Percentiles rank a stretch among this genome's conserved stretches.
Evolutionary conservation across 2,113 vertebrate species (phyloP).

Genomic region (Peucedramus taeniatus): DNA sequence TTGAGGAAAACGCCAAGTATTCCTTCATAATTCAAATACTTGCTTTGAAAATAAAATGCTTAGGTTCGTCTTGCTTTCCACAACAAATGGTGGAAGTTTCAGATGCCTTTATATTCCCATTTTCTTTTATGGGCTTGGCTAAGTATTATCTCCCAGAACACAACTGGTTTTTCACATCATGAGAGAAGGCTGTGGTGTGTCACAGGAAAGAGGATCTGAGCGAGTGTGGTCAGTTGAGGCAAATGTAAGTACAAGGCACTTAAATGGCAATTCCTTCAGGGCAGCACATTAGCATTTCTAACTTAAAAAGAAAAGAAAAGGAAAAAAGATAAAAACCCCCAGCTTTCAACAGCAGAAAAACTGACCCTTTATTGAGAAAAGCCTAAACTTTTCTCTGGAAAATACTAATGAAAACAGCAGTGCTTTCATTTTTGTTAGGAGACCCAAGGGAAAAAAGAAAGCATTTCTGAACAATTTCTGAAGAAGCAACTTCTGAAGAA

Average conservation of each 20-base stretch:
- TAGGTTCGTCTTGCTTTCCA: neutral
- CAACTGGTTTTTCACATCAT: neutral
- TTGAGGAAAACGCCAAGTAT: slow-evolving; percentile 1
- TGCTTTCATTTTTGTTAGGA: neutral
- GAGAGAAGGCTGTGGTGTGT: neutral
- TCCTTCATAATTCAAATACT: slow-evolving; percentile 5
- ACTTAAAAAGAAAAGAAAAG: neutral
- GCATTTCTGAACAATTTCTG: neutral
- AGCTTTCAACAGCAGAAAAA: neutral
- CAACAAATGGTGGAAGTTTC: neutral
- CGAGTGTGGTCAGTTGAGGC: neutral
- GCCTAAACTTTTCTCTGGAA: neutral
- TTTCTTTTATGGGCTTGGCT: neutral
- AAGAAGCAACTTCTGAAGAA: neutral
- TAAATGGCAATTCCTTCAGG: neutral
- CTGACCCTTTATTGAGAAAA: neutral
- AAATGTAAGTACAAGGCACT: neutral
- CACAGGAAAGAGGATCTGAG: neutral
- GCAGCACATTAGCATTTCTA: neutral
- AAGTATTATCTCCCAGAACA: slow-evolving; percentile 16
- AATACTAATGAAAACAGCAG: neutral
- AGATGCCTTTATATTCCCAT: neutral
- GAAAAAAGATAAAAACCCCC: fast-evolving
- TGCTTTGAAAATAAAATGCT: slow-evolving; percentile 28
- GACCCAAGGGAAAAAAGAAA: neutral